These are phyloP conservation scores for Chinchilla lanigera DNA, from an alignment of 2,113 vertebrate genomes.

Conservation along the genomic window DNA sequence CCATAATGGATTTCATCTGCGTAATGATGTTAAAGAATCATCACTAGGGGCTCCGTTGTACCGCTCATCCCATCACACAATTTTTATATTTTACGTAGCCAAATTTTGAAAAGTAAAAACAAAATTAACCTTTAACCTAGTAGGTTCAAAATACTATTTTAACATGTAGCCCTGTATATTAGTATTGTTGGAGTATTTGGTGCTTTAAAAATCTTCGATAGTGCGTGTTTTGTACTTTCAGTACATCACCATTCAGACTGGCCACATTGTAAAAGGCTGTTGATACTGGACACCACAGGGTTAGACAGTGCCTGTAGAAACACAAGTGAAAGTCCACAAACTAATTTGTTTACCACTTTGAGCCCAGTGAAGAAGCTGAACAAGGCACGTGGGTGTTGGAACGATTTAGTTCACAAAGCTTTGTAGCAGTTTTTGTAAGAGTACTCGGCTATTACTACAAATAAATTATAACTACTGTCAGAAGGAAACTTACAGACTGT, in stretches of 20 bases:
- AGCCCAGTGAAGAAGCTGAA: not conserved
- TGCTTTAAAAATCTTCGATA: not conserved
- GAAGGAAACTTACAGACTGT: not conserved
- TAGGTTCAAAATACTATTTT: constrained; percentile 27
- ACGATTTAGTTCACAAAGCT: not conserved
- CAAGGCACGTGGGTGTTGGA: not conserved
- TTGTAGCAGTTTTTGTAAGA: not conserved
- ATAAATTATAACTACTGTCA: not conserved
- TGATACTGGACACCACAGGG: not conserved
- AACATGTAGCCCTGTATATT: not conserved
- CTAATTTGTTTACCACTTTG: not conserved
- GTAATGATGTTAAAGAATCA: too few relatives aligned
- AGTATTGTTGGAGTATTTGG: not conserved
- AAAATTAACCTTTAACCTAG: not conserved
- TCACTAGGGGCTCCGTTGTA: too few relatives aligned
- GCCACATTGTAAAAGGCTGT: not conserved
- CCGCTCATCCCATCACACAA: too few relatives aligned
- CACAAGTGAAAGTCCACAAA: not conserved
- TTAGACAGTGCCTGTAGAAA: not conserved
- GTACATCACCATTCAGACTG: not conserved
- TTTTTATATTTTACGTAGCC: not conserved
- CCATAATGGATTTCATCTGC: too few relatives aligned
- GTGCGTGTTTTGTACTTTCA: not conserved
- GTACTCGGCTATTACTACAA: not conserved
- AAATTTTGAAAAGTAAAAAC: constrained; percentile 18